phyloP scores from a whole-genome alignment of 2,888 invertebrate species.

The Melanostoma mellinum region DNA sequence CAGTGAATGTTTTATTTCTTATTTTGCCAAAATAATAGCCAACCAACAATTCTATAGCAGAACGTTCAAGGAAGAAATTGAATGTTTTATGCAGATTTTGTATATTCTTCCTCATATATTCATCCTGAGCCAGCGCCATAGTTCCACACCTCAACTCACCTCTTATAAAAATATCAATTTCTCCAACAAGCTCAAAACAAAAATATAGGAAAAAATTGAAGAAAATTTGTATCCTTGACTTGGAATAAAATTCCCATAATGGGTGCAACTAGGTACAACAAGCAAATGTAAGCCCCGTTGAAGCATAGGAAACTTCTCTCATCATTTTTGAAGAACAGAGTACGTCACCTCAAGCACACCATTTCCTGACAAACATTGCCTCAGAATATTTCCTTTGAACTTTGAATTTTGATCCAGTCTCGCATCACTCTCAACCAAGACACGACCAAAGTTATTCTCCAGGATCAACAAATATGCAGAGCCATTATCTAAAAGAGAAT shows the following conservation, averaged over 20 bases:
- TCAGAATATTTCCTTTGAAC: conserved; percentile 60
- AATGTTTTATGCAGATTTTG: conserved; percentile 39
- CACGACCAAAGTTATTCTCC: conserved; percentile 54
- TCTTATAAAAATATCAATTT: conserved; percentile 60
- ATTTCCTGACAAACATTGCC: conserved; percentile 38
- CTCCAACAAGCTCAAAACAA: conserved; percentile 12
- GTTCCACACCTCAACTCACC: conserved; percentile 1
- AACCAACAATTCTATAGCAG: neutral
- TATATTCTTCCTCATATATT: conserved; percentile 1
- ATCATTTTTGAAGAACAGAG: conserved; percentile 26
- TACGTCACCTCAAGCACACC: conserved; percentile 45
- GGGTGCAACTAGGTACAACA: conserved; percentile 3
- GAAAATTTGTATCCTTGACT: conserved; percentile 54
- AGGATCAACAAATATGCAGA: conserved; percentile 70
- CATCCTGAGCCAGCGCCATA: conserved; percentile 1
- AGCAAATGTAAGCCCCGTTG: conserved; percentile 10
- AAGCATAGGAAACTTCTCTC: conserved; percentile 39
- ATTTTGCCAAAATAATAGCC: neutral
- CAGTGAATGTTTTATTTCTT: neutral
- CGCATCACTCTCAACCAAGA: neutral
- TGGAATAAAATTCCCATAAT: conserved; percentile 68
- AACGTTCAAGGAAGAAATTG: neutral
- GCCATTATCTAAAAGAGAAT: conserved; percentile 68
- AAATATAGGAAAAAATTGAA: conserved; percentile 31
- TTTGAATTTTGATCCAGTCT: conserved; percentile 46